Conservation (phyloP, 2,888 invertebrate genomes). For the Sisyra nigra region DNA sequence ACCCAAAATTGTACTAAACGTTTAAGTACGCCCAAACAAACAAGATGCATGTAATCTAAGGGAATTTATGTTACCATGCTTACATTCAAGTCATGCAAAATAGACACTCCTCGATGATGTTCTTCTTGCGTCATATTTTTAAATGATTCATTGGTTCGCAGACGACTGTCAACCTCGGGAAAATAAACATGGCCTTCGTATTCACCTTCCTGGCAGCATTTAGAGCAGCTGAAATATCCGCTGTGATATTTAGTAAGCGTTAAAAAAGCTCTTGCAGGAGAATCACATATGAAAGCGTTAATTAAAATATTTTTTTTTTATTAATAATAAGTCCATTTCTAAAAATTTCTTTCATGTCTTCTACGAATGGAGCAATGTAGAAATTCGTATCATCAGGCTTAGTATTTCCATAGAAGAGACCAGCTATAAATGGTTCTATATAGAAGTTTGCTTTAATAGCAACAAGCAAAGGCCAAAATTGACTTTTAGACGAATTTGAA, state of each 20-base stretch:
- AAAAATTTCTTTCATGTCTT: slow-evolving; percentile 12
- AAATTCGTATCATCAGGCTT: slow-evolving; percentile 13
- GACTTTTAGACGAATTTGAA: slow-evolving; percentile 13
- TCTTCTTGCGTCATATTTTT: slow-evolving; percentile 10
- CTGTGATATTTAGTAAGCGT: slow-evolving; percentile 13
- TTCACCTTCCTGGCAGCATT: slow-evolving; percentile 15
- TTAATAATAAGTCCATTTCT: slow-evolving; percentile 9
- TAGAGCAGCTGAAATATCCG: slow-evolving; percentile 15
- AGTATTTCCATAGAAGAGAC: slow-evolving; percentile 12
- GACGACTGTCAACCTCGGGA: slow-evolving; percentile 6
- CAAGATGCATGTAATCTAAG: slow-evolving; percentile 11
- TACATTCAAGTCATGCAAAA: slow-evolving; percentile 11
- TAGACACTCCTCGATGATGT: slow-evolving; percentile 12
- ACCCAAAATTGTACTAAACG: slow-evolving; percentile 11
- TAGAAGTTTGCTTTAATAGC: slow-evolving; percentile 7
- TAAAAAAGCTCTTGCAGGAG: slow-evolving; percentile 15
- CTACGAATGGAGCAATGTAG: slow-evolving; percentile 13
- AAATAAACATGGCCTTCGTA: slow-evolving; percentile 7
- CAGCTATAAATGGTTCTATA: slow-evolving; percentile 11
- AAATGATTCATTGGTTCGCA: slow-evolving; percentile 11
- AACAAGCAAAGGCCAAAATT: slow-evolving; percentile 16
- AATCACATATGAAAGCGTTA: slow-evolving; percentile 15
- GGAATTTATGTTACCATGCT: slow-evolving; percentile 13
- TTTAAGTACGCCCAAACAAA: slow-evolving; percentile 14
- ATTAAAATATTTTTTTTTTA: slow-evolving; percentile 8